phyloP scores from a whole-genome alignment of 2,797 vertebrate genomes.

The Enteromius viviparus region DNA sequence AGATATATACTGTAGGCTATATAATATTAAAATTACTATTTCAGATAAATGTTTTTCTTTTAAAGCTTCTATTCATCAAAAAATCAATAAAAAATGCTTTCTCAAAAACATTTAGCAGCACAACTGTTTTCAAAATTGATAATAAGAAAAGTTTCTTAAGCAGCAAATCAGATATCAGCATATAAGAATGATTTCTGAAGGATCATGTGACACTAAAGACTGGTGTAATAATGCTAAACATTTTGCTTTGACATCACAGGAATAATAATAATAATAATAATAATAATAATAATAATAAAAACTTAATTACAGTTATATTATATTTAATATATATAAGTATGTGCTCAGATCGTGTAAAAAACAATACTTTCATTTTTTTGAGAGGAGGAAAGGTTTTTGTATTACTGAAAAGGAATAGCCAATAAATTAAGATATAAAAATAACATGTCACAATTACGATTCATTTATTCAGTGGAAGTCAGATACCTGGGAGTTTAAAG shows the following conservation, averaged over 20 bases:
- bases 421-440: neutral
- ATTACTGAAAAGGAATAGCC: neutral
- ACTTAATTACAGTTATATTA: neutral
- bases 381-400: neutral
- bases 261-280: neutral
- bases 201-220: neutral
- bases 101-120: neutral
- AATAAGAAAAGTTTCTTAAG: neutral
- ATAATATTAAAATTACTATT: no score
- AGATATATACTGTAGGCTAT: no score
- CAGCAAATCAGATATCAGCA: neutral
- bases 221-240: neutral
- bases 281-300: no score
- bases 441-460: neutral
- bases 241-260: neutral
- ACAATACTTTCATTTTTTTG: neutral
- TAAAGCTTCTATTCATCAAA: neutral
- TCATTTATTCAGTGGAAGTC: neutral
- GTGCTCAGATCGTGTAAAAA: neutral
- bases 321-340: neutral
- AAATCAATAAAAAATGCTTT: neutral
- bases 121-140: neutral
- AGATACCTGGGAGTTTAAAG: constrained; percentile 5
- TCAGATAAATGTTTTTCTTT: neutral
- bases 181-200: neutral